Conservation (phyloP, 2,888 invertebrate genomes). For the Eumerus sabulonum region DNA sequence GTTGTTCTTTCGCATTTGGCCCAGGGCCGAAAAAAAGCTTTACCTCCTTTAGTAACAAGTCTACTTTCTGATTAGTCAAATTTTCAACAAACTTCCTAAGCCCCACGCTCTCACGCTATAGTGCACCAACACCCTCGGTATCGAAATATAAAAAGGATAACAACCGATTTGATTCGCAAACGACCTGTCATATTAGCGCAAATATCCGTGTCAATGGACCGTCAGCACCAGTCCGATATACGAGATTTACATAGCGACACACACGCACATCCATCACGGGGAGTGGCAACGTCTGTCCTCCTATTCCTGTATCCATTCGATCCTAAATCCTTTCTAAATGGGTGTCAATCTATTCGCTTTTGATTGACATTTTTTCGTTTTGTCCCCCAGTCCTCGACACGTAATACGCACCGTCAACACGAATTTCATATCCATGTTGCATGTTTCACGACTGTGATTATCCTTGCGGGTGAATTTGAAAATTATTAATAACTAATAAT, state of each 20-base stretch:
- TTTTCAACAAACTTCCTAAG: too few species aligned
- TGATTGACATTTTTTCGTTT: conserved; percentile 58
- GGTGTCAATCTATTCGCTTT: conserved; percentile 65
- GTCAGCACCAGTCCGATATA: conserved; percentile 43
- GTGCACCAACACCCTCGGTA: background rate
- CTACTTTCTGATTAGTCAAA: conserved; percentile 3
- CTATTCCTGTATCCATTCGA: conserved; percentile 28
- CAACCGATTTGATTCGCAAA: conserved; percentile 61
- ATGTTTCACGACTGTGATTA: conserved; percentile 36
- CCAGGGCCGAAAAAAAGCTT: too few species aligned
- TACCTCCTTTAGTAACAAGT: too few species aligned
- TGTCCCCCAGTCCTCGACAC: conserved; percentile 19
- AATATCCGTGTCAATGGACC: conserved; percentile 63
- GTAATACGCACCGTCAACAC: conserved; percentile 44
- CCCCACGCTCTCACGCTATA: conserved; percentile 33
- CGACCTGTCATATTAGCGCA: conserved; percentile 65
- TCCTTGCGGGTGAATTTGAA: conserved; percentile 53
- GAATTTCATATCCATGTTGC: conserved; percentile 65
- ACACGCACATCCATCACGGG: conserved; percentile 37
- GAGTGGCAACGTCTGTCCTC: conserved; percentile 41
- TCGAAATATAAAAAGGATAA: conserved; percentile 45
- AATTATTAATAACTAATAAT: conserved; percentile 69
- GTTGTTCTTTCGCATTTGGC: too few species aligned
- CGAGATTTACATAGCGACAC: conserved; percentile 47
- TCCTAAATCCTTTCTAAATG: conserved; percentile 54